Conservation (phyloP, 1,140 invertebrate genomes). For the Probaryconus sp. region DNA sequence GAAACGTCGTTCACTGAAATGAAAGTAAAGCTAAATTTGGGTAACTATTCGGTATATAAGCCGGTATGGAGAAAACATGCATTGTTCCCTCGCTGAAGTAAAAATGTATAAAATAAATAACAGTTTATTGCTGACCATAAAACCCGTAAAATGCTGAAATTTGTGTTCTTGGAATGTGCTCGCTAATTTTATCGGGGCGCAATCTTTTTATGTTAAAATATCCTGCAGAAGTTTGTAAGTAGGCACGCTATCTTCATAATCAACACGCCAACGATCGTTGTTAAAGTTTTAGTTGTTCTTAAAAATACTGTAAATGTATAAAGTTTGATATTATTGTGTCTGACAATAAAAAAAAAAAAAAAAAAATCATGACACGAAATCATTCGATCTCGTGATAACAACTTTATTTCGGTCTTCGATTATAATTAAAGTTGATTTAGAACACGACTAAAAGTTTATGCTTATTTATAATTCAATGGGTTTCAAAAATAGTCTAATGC, state of each 20-base stretch:
- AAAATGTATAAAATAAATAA: too few species aligned
- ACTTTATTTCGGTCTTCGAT: conserved; percentile 6
- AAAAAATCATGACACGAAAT: background rate
- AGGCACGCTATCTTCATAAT: conserved; percentile 30
- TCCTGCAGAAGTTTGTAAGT: conserved; percentile 10
- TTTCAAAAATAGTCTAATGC: too few species aligned
- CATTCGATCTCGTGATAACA: too few species aligned
- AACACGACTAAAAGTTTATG: too few species aligned
- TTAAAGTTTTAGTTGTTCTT: conserved; percentile 29
- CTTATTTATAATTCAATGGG: too few species aligned
- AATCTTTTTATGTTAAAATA: conserved; percentile 39
- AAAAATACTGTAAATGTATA: conserved; percentile 18
- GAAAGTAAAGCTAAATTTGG: too few species aligned
- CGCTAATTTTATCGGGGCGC: conserved; percentile 31
- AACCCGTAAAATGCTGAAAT: too few species aligned
- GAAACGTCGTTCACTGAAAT: too few species aligned
- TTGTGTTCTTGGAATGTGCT: conserved; percentile 3
- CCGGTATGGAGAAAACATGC: too few species aligned
- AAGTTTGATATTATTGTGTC: conserved; percentile 19
- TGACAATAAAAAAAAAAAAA: background rate
- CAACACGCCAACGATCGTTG: conserved; percentile 33
- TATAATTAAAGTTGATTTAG: conserved; percentile 34
- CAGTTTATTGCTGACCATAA: conserved; percentile 8
- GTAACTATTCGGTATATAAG: too few species aligned
- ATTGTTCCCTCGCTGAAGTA: too few species aligned